Percentiles rank a stretch among this genome's conserved stretches.
Conservation (phyloP, 1,140 invertebrate species). For the Matsumurasca onukii region DNA sequence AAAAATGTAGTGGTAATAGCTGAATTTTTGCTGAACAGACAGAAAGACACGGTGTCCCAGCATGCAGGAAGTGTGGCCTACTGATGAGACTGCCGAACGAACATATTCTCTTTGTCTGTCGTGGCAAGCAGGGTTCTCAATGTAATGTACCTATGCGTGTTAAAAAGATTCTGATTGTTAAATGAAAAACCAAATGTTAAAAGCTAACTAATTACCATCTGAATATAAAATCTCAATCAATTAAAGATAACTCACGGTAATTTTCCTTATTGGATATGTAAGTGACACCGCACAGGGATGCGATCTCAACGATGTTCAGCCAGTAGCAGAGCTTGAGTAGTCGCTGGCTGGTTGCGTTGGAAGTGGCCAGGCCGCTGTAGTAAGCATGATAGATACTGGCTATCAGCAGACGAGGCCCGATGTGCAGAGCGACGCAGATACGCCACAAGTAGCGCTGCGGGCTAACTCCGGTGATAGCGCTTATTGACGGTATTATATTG, state of each 20-base stretch:
- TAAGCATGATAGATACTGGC: slow-evolving; percentile 81
- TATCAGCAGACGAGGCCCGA: slow-evolving; percentile 82
- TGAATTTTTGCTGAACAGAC: no score
- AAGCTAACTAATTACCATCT: no score
- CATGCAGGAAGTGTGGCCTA: no score
- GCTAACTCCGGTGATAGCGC: slow-evolving; percentile 86
- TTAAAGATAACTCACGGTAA: slow-evolving; percentile 88
- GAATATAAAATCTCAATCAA: no score
- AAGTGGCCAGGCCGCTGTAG: slow-evolving; percentile 56
- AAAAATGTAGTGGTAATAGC: no score
- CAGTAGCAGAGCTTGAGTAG: slow-evolving; percentile 78
- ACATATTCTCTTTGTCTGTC: no score
- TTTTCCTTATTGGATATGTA: slow-evolving; percentile 93
- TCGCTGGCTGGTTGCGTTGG: slow-evolving; percentile 42
- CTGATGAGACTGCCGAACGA: no score
- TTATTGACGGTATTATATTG: slow-evolving; percentile 89
- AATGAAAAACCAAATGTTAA: no score
- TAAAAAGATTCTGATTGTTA: no score
- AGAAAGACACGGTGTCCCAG: no score
- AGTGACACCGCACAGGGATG: slow-evolving; percentile 81
- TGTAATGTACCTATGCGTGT: no score
- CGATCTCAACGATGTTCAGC: slow-evolving; percentile 81
- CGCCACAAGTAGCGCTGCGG: slow-evolving; percentile 92
- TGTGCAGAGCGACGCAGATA: slow-evolving; percentile 85
- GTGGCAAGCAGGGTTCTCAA: no score